Conservation (phyloP, 2,113 vertebrate species). For the Rhinopomastus cyanomelas region DNA sequence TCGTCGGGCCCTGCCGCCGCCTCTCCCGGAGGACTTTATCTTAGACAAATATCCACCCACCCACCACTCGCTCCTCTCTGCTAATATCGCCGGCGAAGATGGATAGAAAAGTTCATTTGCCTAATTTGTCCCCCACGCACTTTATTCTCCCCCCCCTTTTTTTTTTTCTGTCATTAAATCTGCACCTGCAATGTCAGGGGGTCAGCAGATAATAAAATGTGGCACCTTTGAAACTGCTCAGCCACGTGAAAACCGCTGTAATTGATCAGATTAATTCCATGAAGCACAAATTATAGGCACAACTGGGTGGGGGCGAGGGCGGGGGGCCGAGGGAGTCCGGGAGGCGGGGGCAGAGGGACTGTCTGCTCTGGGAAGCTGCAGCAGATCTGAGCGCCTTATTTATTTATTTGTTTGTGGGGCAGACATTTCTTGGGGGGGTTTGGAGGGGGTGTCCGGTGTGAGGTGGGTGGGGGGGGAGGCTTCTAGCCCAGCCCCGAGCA, state of each 20-base stretch:
- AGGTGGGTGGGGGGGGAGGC: too few relatives aligned
- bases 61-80: neutral
- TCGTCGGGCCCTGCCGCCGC: neutral
- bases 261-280: slow-evolving; percentile 81
- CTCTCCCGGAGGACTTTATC: neutral
- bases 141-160: neutral
- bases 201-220: slow-evolving; percentile 94
- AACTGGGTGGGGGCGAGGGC: slow-evolving; percentile 16
- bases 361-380: neutral
- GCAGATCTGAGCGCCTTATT: neutral
- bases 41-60: neutral
- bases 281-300: slow-evolving; percentile 65
- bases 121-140: slow-evolving; percentile 48
- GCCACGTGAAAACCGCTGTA: slow-evolving; percentile 84
- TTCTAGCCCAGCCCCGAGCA: slow-evolving; percentile 59
- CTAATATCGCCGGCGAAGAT: neutral
- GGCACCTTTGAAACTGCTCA: slow-evolving; percentile 89
- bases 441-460: too few relatives aligned
- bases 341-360: neutral
- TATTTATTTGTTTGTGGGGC: slow-evolving; percentile 17
- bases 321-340: neutral
- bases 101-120: slow-evolving; percentile 62
- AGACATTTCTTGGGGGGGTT: neutral
- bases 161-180: slow-evolving; percentile 69
- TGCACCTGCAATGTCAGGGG: slow-evolving; percentile 91